These are phyloP conservation scores for Epinephelus malabaricus DNA, from an alignment of 2,797 vertebrate genomes.

Conservation along the genomic window DNA sequence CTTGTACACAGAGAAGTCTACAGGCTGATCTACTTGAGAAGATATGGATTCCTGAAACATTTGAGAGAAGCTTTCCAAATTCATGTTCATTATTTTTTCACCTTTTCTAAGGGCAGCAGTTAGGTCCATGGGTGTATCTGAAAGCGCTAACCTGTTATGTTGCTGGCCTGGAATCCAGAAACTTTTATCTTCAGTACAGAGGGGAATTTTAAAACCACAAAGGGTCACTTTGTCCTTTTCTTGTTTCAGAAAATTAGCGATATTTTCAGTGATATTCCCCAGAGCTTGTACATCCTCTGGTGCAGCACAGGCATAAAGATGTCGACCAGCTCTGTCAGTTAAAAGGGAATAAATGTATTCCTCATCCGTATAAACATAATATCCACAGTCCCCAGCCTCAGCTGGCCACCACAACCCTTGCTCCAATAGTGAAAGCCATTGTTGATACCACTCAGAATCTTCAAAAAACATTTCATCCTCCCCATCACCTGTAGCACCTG, in stretches of 20 bases:
- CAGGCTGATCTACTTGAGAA: constrained; percentile 88
- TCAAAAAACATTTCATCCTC: constrained; percentile 84
- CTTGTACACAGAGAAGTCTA: constrained; percentile 92
- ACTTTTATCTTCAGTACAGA: constrained; percentile 84
- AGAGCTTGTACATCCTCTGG: constrained; percentile 85
- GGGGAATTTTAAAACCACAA: constrained; percentile 93
- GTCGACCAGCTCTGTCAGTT: constrained; percentile 92
- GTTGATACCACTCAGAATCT: constrained; percentile 91
- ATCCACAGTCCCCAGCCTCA: constrained; percentile 93
- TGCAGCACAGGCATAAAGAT: constrained; percentile 91
- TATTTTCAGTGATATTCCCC: constrained; percentile 84
- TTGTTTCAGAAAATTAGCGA: constrained; percentile 83
- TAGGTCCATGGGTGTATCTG: constrained; percentile 90
- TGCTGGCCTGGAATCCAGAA: constrained; percentile 85
- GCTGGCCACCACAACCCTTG: constrained; percentile 96
- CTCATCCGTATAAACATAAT: constrained; percentile 94
- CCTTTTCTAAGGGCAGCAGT: constrained; percentile 90
- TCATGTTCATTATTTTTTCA: constrained; percentile 92
- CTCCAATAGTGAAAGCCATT: constrained; percentile 93
- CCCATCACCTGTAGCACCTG: constrained; percentile 74
- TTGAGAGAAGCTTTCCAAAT: constrained; percentile 91
- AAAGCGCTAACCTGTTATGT: constrained; percentile 63
- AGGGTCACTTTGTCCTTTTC: constrained; percentile 86
- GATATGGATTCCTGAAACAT: constrained; percentile 93
- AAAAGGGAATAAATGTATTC: constrained; percentile 94